A percentile compares a stretch with the other conserved stretches of the same genome.
Conservation (phyloP, 2,113 vertebrate species). For the Chaetodon trifascialis region DNA sequence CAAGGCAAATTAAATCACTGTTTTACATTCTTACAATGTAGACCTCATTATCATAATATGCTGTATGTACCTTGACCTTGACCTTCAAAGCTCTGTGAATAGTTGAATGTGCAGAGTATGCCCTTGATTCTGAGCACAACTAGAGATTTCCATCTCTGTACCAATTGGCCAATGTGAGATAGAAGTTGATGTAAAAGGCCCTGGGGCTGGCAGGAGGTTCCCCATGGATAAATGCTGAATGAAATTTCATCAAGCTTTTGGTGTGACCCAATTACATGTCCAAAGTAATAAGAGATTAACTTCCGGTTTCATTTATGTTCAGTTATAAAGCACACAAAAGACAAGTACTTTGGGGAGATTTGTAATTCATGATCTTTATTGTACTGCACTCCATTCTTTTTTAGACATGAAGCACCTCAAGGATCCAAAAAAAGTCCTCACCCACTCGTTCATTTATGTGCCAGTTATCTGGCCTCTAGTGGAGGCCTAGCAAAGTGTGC, state of each 20-base stretch:
- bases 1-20: conserved; percentile 53
- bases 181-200: conserved; percentile 32
- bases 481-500: background rate
- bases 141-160: conserved; percentile 40
- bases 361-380: conserved; percentile 60
- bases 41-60: conserved; percentile 50
- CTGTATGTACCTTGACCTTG: conserved; percentile 39
- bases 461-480: background rate
- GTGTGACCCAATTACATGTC: conserved; percentile 46
- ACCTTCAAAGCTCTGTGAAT: conserved; percentile 56
- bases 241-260: conserved; percentile 35
- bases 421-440: background rate
- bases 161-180: conserved; percentile 25
- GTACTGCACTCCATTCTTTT: conserved; percentile 35
- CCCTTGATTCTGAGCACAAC: conserved; percentile 33
- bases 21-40: conserved; percentile 54
- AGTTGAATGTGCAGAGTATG: conserved; percentile 25
- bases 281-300: conserved; percentile 19
- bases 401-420: conserved; percentile 1
- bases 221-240: conserved; percentile 21
- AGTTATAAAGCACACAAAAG: conserved; percentile 31
- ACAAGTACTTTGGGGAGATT: conserved; percentile 3
- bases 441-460: background rate
- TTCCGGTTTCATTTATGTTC: conserved; percentile 15
- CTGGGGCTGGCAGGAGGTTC: conserved; percentile 15